Evolutionary conservation across 2,797 vertebrate genomes (phyloP).

Genomic region (Tenualosa thibaudeaui): DNA sequence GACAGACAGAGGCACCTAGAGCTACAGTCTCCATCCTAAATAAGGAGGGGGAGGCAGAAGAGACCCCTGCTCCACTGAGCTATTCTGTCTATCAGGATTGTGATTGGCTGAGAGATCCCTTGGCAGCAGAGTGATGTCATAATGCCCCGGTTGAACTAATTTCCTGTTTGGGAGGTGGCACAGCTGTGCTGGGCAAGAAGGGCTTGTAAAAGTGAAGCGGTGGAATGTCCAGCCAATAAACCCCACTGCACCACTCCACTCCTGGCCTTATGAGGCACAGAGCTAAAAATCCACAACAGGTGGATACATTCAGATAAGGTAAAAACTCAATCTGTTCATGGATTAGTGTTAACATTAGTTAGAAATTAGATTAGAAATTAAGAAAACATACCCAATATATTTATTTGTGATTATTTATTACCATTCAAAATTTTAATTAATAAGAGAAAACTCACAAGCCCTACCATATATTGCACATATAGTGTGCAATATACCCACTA

Average conservation of each 20-base stretch:
- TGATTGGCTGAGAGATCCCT: background rate
- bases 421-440: too few relatives aligned
- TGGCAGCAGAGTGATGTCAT: slow-evolving; percentile 33
- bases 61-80: background rate
- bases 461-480: background rate
- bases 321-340: background rate
- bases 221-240: slow-evolving; percentile 42
- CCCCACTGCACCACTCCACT: slow-evolving; percentile 30
- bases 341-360: background rate
- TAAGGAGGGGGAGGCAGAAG: background rate
- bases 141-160: slow-evolving; percentile 33
- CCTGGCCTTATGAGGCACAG: background rate
- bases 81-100: background rate
- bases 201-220: slow-evolving; percentile 44
- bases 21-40: background rate
- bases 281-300: slow-evolving; percentile 26
- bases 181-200: slow-evolving; percentile 40
- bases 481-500: background rate
- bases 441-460: background rate
- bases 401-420: too few relatives aligned
- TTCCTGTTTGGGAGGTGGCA: slow-evolving; percentile 39
- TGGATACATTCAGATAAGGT: background rate
- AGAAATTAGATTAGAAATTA: background rate
- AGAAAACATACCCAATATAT: background rate
- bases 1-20: background rate